Evolutionary conservation across 2,888 invertebrate species (phyloP).

Genomic region (Pammene aurita): DNA sequence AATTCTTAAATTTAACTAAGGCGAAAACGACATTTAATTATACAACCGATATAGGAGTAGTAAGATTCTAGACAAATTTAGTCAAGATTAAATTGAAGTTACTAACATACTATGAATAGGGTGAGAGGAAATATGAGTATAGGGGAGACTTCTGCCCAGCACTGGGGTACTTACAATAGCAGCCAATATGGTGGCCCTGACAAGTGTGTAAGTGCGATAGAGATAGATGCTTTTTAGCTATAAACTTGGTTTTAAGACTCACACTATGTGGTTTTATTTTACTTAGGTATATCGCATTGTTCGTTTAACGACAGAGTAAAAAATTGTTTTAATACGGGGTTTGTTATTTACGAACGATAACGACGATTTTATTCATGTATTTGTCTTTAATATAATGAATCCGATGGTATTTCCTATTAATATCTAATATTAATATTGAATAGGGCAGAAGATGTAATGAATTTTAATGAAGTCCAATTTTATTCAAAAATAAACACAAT

Average conservation of each 20-base stretch:
- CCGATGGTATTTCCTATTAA: too few relatives aligned
- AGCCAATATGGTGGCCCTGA: neutral
- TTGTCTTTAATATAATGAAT: too few relatives aligned
- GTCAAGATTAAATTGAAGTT: conserved; percentile 10
- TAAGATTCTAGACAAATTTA: conserved; percentile 9
- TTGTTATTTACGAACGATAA: too few relatives aligned
- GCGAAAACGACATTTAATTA: conserved; percentile 1
- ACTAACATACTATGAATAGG: neutral
- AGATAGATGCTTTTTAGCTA: neutral
- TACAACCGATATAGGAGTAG: neutral
- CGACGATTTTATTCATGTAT: too few relatives aligned
- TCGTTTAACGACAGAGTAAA: too few relatives aligned
- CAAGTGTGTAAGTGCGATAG: conserved; percentile 17
- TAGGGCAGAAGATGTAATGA: too few relatives aligned
- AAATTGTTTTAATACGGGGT: too few relatives aligned
- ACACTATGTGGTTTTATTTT: neutral
- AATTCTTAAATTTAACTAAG: neutral
- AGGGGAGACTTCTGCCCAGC: conserved; percentile 6
- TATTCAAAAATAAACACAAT: too few relatives aligned
- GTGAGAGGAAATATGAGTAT: conserved; percentile 10
- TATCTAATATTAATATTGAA: too few relatives aligned
- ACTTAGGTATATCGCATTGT: neutral
- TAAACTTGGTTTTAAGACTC: neutral
- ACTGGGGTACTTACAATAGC: conserved; percentile 1
- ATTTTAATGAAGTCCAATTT: too few relatives aligned